These are phyloP conservation scores for Eulemur macaco DNA, from an alignment of 2,113 vertebrate species.

Conservation along the genomic window DNA sequence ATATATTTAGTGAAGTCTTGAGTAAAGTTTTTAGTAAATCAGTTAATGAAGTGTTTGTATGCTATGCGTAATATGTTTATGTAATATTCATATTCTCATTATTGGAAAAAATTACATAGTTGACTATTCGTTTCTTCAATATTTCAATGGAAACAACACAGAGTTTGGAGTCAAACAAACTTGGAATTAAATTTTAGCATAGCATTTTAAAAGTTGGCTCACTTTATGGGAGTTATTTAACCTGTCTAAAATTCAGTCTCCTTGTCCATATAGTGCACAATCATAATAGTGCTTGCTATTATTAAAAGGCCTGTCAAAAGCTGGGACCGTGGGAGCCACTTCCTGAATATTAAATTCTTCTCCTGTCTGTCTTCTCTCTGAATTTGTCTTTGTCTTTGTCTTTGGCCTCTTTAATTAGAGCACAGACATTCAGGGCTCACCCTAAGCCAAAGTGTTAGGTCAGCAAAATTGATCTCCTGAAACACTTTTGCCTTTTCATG, in stretches of 20 bases:
- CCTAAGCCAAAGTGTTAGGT: neutral
- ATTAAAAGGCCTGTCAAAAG: neutral
- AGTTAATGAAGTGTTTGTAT: neutral
- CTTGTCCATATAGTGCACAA: neutral
- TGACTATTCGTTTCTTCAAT: neutral
- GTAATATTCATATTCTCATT: neutral
- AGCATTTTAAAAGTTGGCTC: neutral
- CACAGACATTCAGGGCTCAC: neutral
- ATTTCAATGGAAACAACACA: conserved; percentile 1
- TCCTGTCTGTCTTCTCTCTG: neutral
- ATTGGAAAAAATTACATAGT: neutral
- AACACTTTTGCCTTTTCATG: neutral
- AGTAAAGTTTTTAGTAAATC: neutral
- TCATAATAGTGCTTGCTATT: neutral
- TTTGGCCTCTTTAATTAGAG: neutral
- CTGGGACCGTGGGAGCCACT: neutral
- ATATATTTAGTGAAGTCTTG: neutral
- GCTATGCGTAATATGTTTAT: neutral
- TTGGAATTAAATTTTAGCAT: neutral
- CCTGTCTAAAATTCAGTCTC: neutral
- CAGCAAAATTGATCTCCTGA: neutral
- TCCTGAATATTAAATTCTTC: neutral
- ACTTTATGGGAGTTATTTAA: neutral
- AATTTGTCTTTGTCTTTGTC: neutral
- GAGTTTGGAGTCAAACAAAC: neutral